Percentiles rank a stretch among this genome's conserved stretches.
Conservation (phyloP, 2,888 invertebrate species). For the Synergus gifuensis region DNA sequence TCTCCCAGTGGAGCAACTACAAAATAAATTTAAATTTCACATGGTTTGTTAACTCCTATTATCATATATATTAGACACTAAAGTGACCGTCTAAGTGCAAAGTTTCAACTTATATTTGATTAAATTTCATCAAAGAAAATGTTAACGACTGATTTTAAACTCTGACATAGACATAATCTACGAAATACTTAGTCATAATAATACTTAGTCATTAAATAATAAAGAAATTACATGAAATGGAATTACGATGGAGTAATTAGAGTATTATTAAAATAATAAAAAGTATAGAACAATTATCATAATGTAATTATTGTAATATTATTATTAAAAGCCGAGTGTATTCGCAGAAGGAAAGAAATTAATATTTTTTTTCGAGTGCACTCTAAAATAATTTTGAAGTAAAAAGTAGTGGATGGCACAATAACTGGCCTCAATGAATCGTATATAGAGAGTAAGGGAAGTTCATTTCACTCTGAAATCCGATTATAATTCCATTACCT, state of each 20-base stretch:
- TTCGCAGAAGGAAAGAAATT: neutral
- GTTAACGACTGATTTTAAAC: too few species aligned
- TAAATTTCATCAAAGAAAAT: too few species aligned
- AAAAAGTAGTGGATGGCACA: neutral
- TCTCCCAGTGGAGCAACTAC: neutral
- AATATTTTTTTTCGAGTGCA: neutral
- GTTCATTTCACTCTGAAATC: neutral
- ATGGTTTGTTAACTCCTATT: too few species aligned
- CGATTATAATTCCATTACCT: neutral
- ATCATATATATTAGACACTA: too few species aligned
- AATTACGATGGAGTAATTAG: neutral
- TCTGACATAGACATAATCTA: too few species aligned
- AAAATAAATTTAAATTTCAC: too few species aligned
- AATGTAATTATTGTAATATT: conserved; percentile 6
- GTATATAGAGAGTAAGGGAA: neutral
- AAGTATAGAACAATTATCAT: neutral
- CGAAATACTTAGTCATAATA: too few species aligned
- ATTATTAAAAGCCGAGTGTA: conserved; percentile 21
- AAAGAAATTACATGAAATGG: too few species aligned
- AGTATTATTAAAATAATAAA: neutral
- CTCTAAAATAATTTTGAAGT: conserved; percentile 27
- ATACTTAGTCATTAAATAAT: too few species aligned
- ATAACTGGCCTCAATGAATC: neutral
- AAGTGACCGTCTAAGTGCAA: too few species aligned
- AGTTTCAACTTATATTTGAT: too few species aligned